Percentiles rank a stretch among this genome's conserved stretches.
Conservation (phyloP, 2,888 invertebrate species). For the Diaprepes abbreviatus region DNA sequence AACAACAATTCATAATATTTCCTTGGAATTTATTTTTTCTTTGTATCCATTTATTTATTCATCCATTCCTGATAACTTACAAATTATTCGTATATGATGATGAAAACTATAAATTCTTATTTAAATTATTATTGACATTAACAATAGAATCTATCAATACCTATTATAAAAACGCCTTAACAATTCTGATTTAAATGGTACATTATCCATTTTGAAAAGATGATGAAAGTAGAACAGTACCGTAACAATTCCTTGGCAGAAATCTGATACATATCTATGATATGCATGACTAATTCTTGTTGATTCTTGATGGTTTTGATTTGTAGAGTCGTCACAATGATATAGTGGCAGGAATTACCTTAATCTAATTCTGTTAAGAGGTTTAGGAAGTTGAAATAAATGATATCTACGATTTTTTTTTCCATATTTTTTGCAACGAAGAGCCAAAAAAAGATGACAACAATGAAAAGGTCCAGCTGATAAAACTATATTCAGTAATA, state of each 20-base stretch:
- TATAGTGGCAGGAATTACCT: constrained; percentile 3
- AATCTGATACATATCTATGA: constrained; percentile 37
- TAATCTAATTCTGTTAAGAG: too few species aligned
- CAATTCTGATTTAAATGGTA: constrained; percentile 26
- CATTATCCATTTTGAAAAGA: constrained; percentile 32
- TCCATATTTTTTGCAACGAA: too few species aligned
- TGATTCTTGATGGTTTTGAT: constrained; percentile 32
- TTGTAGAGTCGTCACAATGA: constrained; percentile 11
- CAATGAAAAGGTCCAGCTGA: too few species aligned
- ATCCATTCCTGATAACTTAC: too few species aligned
- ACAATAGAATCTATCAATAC: constrained; percentile 32
- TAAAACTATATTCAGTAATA: too few species aligned
- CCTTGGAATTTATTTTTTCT: too few species aligned
- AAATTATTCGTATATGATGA: too few species aligned
- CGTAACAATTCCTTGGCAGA: constrained; percentile 33
- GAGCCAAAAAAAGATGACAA: too few species aligned
- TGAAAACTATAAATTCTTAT: neutral
- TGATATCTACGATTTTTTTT: too few species aligned
- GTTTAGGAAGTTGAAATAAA: too few species aligned
- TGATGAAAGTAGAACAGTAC: constrained; percentile 45
- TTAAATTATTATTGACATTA: constrained; percentile 23
- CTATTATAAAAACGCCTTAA: constrained; percentile 35
- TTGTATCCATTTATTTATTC: too few species aligned
- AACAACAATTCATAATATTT: too few species aligned
- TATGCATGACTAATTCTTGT: constrained; percentile 38